A percentile compares a stretch with the other conserved stretches of the same genome.
phyloP scores from a whole-genome alignment of 2,797 vertebrate species.

The Scolopax rusticola region DNA sequence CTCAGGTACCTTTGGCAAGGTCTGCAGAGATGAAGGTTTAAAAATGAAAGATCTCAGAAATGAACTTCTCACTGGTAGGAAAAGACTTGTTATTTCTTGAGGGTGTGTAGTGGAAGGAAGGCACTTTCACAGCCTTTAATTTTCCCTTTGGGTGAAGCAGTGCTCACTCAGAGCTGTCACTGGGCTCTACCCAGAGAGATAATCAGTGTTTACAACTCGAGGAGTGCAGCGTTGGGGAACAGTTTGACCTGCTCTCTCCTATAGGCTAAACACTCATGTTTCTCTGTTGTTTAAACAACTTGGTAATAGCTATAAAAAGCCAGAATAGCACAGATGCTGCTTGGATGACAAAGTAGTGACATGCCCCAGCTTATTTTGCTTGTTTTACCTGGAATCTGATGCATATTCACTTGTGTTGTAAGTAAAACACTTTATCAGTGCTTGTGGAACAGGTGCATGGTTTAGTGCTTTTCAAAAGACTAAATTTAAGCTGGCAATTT shows the following conservation, averaged over 20 bases:
- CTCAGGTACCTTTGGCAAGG: not conserved
- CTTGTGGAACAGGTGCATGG: not conserved
- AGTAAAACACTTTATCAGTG: not conserved
- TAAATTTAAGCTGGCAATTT: not conserved
- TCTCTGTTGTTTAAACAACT: not conserved
- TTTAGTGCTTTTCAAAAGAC: not conserved
- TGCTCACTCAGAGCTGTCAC: not conserved
- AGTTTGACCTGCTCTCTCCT: not conserved
- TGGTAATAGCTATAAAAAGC: not conserved
- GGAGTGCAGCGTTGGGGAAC: not conserved
- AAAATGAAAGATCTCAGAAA: not conserved
- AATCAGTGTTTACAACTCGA: not conserved
- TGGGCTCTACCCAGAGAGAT: not conserved
- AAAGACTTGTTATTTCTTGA: not conserved
- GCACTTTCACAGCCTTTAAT: not conserved
- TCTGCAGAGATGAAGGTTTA: not conserved
- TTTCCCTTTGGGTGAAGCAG: not conserved
- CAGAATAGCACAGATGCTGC: not conserved
- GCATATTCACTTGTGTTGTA: not conserved
- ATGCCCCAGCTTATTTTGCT: not conserved
- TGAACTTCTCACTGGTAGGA: not conserved
- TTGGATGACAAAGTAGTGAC: not conserved
- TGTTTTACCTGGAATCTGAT: not conserved
- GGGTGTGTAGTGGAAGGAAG: not conserved
- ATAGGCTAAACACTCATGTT: not conserved